A percentile compares a stretch with the other conserved stretches of the same genome.
phyloP scores from a whole-genome alignment of 2,888 invertebrate genomes.

The Mythimna vitellina region DNA sequence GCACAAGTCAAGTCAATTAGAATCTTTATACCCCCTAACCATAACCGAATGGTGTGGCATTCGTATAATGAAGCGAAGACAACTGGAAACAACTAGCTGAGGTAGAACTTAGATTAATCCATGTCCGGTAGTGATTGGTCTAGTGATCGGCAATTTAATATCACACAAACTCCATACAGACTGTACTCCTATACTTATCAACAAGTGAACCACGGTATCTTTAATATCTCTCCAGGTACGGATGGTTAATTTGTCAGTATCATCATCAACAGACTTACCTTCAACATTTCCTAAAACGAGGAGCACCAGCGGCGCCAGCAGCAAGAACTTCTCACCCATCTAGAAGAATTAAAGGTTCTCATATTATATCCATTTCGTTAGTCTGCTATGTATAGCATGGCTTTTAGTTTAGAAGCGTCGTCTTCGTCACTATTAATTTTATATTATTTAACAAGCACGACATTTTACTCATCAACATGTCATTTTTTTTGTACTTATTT shows the following conservation, averaged over 20 bases:
- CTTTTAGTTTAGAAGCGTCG: background rate
- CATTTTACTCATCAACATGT: background rate
- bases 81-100: no score
- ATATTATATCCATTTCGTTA: conserved; percentile 15
- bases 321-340: conserved; percentile 81
- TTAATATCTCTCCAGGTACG: background rate
- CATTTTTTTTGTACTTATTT: background rate
- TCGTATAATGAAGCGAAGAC: no score
- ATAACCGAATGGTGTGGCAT: no score
- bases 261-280: conserved; percentile 75
- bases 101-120: no score
- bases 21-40: no score
- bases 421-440: background rate
- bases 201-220: background rate
- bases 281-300: conserved; percentile 78
- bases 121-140: no score
- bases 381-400: background rate
- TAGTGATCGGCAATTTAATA: no score
- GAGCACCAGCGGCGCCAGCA: conserved; percentile 84
- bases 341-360: conserved; percentile 65
- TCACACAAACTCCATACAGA: no score
- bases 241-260: background rate
- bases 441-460: background rate
- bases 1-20: no score
- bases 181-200: no score